These are phyloP conservation scores for Scortum barcoo DNA, from an alignment of 2,113 vertebrate species.

Conservation along the genomic window DNA sequence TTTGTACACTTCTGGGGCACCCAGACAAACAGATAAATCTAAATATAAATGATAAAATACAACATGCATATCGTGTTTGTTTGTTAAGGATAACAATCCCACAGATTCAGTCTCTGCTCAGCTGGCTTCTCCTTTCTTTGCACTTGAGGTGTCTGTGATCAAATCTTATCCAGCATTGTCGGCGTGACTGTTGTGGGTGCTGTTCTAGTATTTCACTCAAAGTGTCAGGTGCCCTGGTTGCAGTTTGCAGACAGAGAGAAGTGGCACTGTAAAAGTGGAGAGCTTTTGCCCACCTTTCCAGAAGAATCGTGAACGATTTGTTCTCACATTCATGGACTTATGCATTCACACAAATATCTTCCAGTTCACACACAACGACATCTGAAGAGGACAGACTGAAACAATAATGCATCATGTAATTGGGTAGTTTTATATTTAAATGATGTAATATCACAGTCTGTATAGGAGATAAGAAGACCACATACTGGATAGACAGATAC, in stretches of 20 bases:
- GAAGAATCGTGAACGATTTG: slow-evolving; percentile 7
- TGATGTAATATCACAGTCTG: not conserved
- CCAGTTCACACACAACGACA: not conserved
- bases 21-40: not conserved
- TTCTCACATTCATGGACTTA: not conserved
- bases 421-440: not conserved
- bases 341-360: not conserved
- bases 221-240: slow-evolving; percentile 70
- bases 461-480: not conserved
- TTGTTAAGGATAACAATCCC: slow-evolving; percentile 12
- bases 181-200: slow-evolving; percentile 43
- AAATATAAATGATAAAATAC: not conserved
- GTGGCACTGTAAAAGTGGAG: slow-evolving; percentile 59
- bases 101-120: slow-evolving; percentile 32
- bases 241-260: slow-evolving; percentile 55
- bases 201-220: slow-evolving; percentile 74
- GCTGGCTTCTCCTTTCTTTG: slow-evolving; percentile 63
- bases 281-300: slow-evolving; percentile 44
- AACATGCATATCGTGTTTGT: not conserved
- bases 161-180: slow-evolving; percentile 49
- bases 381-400: not conserved
- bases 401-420: not conserved
- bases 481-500: not conserved
- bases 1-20: not conserved
- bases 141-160: slow-evolving; percentile 60